phyloP scores from a whole-genome alignment of 2,888 invertebrate genomes.

The Monoplex corrugatus region DNA sequence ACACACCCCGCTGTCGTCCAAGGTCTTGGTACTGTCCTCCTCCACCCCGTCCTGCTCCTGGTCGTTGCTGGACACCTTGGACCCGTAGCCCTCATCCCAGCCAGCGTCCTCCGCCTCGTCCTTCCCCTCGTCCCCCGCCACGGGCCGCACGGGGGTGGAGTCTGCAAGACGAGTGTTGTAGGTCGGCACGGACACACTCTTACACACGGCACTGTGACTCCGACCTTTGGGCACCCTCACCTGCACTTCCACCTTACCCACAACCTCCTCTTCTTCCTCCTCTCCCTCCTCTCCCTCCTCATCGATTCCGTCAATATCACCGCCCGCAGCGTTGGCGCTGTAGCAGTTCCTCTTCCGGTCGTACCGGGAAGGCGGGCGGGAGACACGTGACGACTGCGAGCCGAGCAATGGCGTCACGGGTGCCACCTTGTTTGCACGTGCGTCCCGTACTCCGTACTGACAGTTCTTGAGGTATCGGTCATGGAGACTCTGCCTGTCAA shows the following conservation, averaged over 20 bases:
- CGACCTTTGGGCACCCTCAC: not conserved
- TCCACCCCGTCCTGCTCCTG: slow-evolving; percentile 43
- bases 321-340: slow-evolving; percentile 21
- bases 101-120: slow-evolving; percentile 43
- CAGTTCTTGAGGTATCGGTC: slow-evolving; percentile 48
- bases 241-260: not conserved
- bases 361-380: not conserved
- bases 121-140: slow-evolving; percentile 19
- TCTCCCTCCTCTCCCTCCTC: not conserved
- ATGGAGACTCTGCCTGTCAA: slow-evolving; percentile 52
- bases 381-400: not conserved
- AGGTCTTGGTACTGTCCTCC: not conserved
- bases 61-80: slow-evolving; percentile 53
- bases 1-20: not conserved
- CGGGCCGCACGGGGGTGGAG: not conserved
- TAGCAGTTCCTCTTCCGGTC: slow-evolving; percentile 28
- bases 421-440: slow-evolving; percentile 20
- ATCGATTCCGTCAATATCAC: not conserved
- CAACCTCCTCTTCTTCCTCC: not conserved
- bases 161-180: slow-evolving; percentile 42
- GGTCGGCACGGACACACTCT: slow-evolving; percentile 26
- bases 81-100: slow-evolving; percentile 55
- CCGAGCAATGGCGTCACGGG: not conserved
- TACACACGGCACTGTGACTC: slow-evolving; percentile 49
- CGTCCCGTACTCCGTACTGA: slow-evolving; percentile 27